Conservation (phyloP, 2,797 vertebrate genomes). For the Oreochromis grahami region DNA sequence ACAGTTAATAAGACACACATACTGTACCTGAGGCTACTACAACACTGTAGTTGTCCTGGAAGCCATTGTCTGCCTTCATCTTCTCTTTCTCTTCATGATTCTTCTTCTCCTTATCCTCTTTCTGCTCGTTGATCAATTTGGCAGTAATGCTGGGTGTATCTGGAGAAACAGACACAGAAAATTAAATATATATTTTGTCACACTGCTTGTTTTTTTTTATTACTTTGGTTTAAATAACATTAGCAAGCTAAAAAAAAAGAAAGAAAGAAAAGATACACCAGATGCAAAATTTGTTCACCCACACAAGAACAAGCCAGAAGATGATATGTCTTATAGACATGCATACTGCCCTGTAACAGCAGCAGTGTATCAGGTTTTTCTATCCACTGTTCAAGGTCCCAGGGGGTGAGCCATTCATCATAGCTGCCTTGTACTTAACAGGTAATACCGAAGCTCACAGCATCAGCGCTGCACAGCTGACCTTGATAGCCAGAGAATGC, state of each 20-base stretch:
- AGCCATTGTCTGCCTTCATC: conserved; percentile 96
- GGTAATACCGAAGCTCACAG: neutral
- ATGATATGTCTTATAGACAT: neutral
- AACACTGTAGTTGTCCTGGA: conserved; percentile 98
- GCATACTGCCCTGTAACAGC: neutral
- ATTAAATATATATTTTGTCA: neutral
- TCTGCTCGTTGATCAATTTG: conserved; percentile 97
- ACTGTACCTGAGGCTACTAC: conserved; percentile 93
- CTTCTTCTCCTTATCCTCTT: conserved; percentile 99
- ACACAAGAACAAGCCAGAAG: neutral
- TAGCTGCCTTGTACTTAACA: neutral
- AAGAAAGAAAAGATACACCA: neutral
- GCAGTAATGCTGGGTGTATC: conserved; percentile 99
- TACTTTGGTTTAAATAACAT: neutral
- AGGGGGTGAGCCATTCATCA: conserved; percentile 59
- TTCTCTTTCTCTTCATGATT: conserved; percentile 99
- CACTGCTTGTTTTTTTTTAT: neutral
- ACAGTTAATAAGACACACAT: neutral
- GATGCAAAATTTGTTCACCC: neutral
- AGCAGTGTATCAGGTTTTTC: conserved; percentile 17
- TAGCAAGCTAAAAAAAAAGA: neutral
- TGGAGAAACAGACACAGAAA: conserved; percentile 31
- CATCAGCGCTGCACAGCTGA: conserved; percentile 12
- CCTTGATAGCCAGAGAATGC: conserved; percentile 28
- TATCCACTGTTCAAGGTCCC: conserved; percentile 56